Conservation (phyloP, 2,888 invertebrate species). For the Synergus umbraculus region DNA sequence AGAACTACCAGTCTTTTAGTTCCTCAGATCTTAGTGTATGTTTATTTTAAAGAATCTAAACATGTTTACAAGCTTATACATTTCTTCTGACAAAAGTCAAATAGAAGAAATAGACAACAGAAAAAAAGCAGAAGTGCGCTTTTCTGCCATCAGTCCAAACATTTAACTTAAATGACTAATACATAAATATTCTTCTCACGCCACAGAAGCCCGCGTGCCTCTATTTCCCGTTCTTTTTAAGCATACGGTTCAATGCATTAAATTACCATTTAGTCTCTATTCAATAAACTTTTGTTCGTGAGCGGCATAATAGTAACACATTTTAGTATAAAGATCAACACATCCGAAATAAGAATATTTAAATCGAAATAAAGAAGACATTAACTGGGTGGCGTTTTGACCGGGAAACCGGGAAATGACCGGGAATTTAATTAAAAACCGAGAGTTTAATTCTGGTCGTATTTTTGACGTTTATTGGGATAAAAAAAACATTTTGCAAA, state of each 20-base stretch:
- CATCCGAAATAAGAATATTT: neutral
- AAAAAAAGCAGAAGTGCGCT: conserved; percentile 31
- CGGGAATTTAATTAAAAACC: too few relatives aligned
- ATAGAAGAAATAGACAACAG: conserved; percentile 12
- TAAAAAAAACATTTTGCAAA: too few relatives aligned
- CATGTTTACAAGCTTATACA: neutral
- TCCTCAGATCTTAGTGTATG: neutral
- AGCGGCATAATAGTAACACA: neutral
- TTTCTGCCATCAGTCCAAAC: conserved; percentile 38
- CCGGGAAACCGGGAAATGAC: too few relatives aligned
- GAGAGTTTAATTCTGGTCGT: too few relatives aligned
- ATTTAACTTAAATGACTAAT: conserved; percentile 44
- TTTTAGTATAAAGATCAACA: neutral
- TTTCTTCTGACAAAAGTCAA: conserved; percentile 28
- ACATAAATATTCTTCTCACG: conserved; percentile 41
- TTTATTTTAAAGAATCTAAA: neutral
- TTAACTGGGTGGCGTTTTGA: too few relatives aligned
- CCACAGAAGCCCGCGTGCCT: conserved; percentile 25
- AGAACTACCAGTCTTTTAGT: neutral
- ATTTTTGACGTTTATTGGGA: too few relatives aligned
- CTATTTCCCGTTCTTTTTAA: conserved; percentile 36
- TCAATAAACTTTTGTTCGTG: neutral
- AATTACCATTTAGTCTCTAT: neutral
- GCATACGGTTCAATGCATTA: neutral
- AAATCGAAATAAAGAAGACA: too few relatives aligned